Percentiles rank a stretch among this genome's conserved stretches.
Evolutionary conservation across 2,888 invertebrate species (phyloP).

Genomic region (Nomada flava): DNA sequence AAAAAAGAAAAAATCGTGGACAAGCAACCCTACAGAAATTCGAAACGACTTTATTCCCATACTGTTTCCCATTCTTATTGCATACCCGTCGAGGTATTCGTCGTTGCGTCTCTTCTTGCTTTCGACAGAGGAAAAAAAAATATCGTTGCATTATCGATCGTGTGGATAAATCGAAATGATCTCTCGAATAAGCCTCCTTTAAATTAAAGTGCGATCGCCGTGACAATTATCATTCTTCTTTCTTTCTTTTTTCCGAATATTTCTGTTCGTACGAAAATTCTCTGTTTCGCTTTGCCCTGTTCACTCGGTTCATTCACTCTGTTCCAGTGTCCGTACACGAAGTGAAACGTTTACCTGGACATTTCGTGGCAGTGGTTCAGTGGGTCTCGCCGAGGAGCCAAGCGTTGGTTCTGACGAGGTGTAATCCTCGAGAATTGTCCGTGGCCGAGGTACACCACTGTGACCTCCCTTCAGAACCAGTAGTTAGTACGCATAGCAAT

Average conservation of each 20-base stretch:
- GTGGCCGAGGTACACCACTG: slow-evolving; percentile 82
- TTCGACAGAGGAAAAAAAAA: slow-evolving; percentile 9
- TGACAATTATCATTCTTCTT: slow-evolving; percentile 1
- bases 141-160: neutral
- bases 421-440: slow-evolving; percentile 84
- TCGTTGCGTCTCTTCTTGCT: slow-evolving; percentile 38
- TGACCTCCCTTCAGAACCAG: slow-evolving; percentile 84
- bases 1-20: slow-evolving; percentile 9
- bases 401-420: slow-evolving; percentile 81
- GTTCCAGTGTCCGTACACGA: slow-evolving; percentile 52
- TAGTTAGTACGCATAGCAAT: slow-evolving; percentile 84
- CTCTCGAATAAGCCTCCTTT: slow-evolving; percentile 8
- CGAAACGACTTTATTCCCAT: slow-evolving; percentile 25
- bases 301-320: neutral
- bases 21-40: slow-evolving; percentile 32
- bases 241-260: neutral
- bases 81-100: slow-evolving; percentile 59
- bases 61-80: slow-evolving; percentile 29
- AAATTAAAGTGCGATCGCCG: slow-evolving; percentile 14
- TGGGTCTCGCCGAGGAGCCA: slow-evolving; percentile 80
- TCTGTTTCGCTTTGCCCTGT: neutral
- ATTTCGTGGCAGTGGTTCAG: slow-evolving; percentile 81
- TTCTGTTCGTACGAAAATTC: neutral
- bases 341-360: slow-evolving; percentile 80
- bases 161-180: neutral